Base-by-base conservation (phyloP, 2,113 vertebrate species). In the Boleophthalmus pectinirostris region DNA sequence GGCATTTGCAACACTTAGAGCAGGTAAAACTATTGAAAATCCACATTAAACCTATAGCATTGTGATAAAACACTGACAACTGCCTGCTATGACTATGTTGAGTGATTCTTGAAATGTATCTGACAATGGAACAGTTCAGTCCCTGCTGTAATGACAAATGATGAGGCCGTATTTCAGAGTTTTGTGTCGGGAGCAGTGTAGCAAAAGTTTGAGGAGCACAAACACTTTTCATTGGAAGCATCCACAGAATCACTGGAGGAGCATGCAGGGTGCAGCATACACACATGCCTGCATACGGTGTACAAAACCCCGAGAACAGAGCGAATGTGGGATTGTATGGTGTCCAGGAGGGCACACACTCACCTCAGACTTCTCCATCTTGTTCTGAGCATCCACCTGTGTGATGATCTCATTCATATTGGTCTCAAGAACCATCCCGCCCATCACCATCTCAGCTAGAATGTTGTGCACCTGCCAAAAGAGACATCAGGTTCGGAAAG, bases 361-460 rank as follows among this genome's bases (percentile, higher is more conserved):
- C 94, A 99, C 98, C 98, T 99, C 98, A 67, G 98, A 99, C 85
- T 99, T 99, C 92, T 99, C 98, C 93, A 99, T 92, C 92, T 99
- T 99, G 91, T 96, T 98, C 83, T 99, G 97, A 72, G 97, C 95
- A 80, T 99, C 98, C 91, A 98, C 98, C 79, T 99, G 98, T 46
- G 92, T 97, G 83, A 99, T 98, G 87, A 99, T 99, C 91, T 99
- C 98, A 72, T 99, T 99, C 98, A 99, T 99, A 85, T 99, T 99
- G 74, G 98, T 99, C 92, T 99, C 97, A 82, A 99, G 90, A 85
- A 99, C 98, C 98, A 99, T 99, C 79, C 97, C 98, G 16, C 98
- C 98, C 97, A 99, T 99, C 85, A 99, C 98, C 97, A 99, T 99
- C 95, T 99, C 98, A 0, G 97, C 96, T 90, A 99, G 93, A 85